Evolutionary conservation across 1,140 invertebrate species (phyloP), one percentile per base, ranked within the genome.

Genomic region (Theocolax elegans): DNA sequence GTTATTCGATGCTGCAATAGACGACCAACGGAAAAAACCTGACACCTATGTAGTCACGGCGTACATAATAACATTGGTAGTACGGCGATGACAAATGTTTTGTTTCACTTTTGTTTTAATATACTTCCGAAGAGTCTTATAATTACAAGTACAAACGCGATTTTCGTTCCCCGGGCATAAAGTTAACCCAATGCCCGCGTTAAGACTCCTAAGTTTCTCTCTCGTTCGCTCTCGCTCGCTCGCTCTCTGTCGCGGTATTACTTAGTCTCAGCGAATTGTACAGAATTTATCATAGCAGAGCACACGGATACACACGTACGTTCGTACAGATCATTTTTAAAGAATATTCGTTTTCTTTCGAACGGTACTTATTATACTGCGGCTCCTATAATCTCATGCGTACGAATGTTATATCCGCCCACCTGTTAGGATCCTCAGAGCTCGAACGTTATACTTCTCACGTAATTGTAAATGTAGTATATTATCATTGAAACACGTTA

Each of bases 91-190:
- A 69, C 67, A 70, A 62, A 67, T 35, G 15, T 40, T 62, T 70
- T 29, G 25, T 31, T 54, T 17, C 40, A 42, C 59, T n/a, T n/a
- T n/a, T n/a, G n/a, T 60, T 68, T 69, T 69, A 51, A 60, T 62
- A 54, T 63, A 46, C 8, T 71, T 58, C 51, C 60, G 53, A 58
- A 71, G 59, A 63, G 53, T 63, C 63, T 72, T 70, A 73, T 76
- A 73, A 72, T 69, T 71, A 68, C 71, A 73, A 73, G 67, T 68
- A 73, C 66, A 64, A 65, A 71, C 68, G 68, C 68, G 44, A 71
- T 56, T 27, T n/a, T 71, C 25, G 51, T 64, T 56, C 31, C 62
- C 42, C 31, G 27, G 25, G 17, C 42, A 64, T 56, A 44, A 31
- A 56, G 48, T 63, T 10, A 35, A 29, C n/a, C 23, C 58, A 68